Percentiles rank a stretch among this genome's conserved stretches.
These are phyloP conservation scores for Mimas tiliae DNA, from an alignment of 2,888 invertebrate species.

Conservation along the genomic window DNA sequence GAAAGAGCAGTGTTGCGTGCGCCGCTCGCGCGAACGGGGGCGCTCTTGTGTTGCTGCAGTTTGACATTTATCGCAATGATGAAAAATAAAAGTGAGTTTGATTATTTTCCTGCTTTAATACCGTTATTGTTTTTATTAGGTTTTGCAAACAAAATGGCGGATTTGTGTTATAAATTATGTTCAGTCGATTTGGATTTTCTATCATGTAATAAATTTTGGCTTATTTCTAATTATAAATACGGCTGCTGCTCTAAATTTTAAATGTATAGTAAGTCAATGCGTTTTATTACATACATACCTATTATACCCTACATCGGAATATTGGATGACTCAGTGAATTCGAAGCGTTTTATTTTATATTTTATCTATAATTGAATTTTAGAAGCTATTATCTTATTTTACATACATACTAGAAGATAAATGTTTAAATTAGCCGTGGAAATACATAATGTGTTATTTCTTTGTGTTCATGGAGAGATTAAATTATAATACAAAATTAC, in stretches of 20 bases:
- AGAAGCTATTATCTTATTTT: no score
- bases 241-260: not conserved
- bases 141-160: slow-evolving; percentile 12
- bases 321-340: slow-evolving; percentile 7
- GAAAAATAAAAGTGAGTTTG: slow-evolving; percentile 30
- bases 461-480: not conserved
- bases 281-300: not conserved
- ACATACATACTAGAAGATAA: no score
- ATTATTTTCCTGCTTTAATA: slow-evolving; percentile 4
- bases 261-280: not conserved
- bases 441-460: not conserved
- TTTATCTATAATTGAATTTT: not conserved
- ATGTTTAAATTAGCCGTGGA: no score
- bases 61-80: slow-evolving; percentile 22
- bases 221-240: slow-evolving; percentile 19
- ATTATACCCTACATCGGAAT: not conserved
- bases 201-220: not conserved
- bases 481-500: slow-evolving; percentile 9
- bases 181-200: not conserved
- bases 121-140: slow-evolving; percentile 13
- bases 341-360: not conserved
- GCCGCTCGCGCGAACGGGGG: slow-evolving; percentile 27
- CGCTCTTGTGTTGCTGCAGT: slow-evolving; percentile 17
- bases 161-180: not conserved
- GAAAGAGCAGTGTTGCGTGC: slow-evolving; percentile 28